phyloP scores from a whole-genome alignment of 1,140 invertebrate genomes.

The Zaprionus davidi region DNA sequence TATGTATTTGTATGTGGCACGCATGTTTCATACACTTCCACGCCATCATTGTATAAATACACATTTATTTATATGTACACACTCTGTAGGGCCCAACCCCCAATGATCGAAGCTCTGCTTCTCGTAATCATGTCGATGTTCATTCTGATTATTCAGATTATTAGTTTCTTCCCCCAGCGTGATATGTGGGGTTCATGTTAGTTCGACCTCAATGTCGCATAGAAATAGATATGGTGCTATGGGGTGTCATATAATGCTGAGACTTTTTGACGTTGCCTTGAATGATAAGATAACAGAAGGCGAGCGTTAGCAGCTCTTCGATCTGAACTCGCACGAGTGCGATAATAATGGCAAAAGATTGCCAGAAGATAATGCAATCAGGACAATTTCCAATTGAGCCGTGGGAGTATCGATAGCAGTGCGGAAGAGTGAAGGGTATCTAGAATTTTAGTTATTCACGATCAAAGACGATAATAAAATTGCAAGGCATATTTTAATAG shows the following conservation, averaged over 20 bases:
- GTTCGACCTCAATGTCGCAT: not conserved
- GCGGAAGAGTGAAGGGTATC: no score
- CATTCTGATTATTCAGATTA: not conserved
- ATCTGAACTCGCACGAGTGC: not conserved
- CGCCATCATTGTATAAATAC: not conserved
- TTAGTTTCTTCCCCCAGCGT: not conserved
- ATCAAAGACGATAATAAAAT: no score
- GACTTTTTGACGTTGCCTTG: not conserved
- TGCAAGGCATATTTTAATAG: no score
- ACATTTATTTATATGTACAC: constrained; percentile 10
- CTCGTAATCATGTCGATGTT: not conserved
- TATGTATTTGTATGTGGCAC: constrained; percentile 20
- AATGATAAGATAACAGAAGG: not conserved
- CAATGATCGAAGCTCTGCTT: not conserved
- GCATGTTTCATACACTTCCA: constrained; percentile 25
- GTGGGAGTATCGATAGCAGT: no score
- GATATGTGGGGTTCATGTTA: not conserved
- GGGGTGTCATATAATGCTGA: not conserved
- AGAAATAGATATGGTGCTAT: not conserved
- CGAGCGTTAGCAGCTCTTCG: not conserved
- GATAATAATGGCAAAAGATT: not conserved
- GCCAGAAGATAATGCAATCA: not conserved
- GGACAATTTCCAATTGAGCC: no score
- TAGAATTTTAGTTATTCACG: not conserved
- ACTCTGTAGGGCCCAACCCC: not conserved